These are phyloP conservation scores for Latrodectus hesperus DNA, from an alignment of 2,888 invertebrate genomes.

Conservation along the genomic window DNA sequence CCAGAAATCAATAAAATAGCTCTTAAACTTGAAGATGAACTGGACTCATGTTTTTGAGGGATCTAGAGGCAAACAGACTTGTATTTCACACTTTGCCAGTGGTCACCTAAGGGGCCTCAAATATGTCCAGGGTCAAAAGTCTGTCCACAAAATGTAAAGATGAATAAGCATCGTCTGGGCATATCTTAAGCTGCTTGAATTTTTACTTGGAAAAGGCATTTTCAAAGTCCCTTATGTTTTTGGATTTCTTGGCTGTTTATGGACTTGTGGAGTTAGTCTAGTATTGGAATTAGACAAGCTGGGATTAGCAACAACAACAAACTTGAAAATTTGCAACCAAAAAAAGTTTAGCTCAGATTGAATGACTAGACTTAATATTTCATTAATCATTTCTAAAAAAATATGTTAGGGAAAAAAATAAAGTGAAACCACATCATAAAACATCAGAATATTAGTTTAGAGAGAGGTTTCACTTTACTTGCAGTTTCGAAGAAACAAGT, in stretches of 20 bases:
- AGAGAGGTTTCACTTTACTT: not conserved
- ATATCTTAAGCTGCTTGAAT: too few species aligned
- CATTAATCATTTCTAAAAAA: not conserved
- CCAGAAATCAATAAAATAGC: not conserved
- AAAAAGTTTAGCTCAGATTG: not conserved
- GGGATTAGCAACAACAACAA: not conserved
- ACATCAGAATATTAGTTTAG: not conserved
- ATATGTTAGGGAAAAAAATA: not conserved
- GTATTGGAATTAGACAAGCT: not conserved
- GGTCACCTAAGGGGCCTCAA: too few species aligned
- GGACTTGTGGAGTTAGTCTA: not conserved
- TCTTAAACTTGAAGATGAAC: not conserved
- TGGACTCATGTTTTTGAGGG: not conserved
- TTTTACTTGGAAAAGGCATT: too few species aligned
- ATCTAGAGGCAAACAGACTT: not conserved
- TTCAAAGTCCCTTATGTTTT: too few species aligned
- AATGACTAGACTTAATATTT: not conserved
- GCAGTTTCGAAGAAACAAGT: not conserved
- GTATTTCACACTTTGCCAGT: too few species aligned
- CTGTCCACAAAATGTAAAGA: too few species aligned
- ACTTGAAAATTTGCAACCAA: too few species aligned
- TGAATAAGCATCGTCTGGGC: too few species aligned
- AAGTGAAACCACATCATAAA: not conserved
- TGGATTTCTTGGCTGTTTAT: too few species aligned
- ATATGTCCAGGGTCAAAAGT: too few species aligned